Conservation (phyloP, 2,888 invertebrate species). For the Troides helena region DNA sequence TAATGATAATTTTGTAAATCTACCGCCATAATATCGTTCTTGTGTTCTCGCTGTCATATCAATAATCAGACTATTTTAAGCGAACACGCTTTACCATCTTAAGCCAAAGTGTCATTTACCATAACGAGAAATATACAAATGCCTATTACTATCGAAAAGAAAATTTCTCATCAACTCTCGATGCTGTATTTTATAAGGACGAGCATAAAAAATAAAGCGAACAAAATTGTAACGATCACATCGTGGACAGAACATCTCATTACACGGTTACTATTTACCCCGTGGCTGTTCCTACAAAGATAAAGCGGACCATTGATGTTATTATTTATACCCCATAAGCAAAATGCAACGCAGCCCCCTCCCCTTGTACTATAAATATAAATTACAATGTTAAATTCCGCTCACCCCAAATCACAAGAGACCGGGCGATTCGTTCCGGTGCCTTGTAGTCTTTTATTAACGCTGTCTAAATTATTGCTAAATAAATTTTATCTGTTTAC, state of each 20-base stretch:
- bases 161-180: too few species aligned
- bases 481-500: slow-evolving; percentile 40
- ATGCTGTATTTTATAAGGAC: background rate
- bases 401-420: slow-evolving; percentile 68
- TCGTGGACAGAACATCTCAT: slow-evolving; percentile 7
- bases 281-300: slow-evolving; percentile 25
- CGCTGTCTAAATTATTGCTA: slow-evolving; percentile 49
- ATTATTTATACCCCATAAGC: slow-evolving; percentile 24
- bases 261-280: slow-evolving; percentile 7
- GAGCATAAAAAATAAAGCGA: background rate
- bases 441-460: slow-evolving; percentile 64
- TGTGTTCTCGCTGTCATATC: too few species aligned
- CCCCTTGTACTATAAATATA: slow-evolving; percentile 59
- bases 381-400: slow-evolving; percentile 77
- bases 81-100: too few species aligned
- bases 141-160: too few species aligned
- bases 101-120: too few species aligned
- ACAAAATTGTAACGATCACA: slow-evolving; percentile 2
- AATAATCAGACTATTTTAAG: too few species aligned
- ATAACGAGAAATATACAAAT: too few species aligned
- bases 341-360: slow-evolving; percentile 22
- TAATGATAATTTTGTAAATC: too few species aligned
- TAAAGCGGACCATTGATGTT: slow-evolving; percentile 24
- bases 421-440: slow-evolving; percentile 67
- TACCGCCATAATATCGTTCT: too few species aligned